These are phyloP conservation scores for Diaperis boleti DNA, from an alignment of 2,888 invertebrate species.

Conservation along the genomic window DNA sequence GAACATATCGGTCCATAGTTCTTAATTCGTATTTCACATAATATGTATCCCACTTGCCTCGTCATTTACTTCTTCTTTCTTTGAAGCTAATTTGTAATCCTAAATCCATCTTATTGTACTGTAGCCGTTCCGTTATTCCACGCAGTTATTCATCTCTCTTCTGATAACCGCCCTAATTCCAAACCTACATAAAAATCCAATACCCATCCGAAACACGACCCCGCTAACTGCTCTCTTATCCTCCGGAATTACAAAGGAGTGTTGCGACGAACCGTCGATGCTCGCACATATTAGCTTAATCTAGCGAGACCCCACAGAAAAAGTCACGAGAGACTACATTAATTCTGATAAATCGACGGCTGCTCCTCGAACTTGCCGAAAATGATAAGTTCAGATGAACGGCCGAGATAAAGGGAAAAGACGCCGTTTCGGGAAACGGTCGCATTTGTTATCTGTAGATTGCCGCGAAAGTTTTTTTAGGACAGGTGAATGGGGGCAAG, in stretches of 20 bases:
- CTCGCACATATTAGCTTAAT: constrained; percentile 27
- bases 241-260: constrained; percentile 41
- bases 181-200: too few species aligned
- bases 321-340: not conserved
- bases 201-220: constrained; percentile 41
- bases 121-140: too few species aligned
- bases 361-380: constrained; percentile 1
- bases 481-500: too few species aligned
- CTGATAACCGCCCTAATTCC: too few species aligned
- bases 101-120: too few species aligned
- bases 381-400: constrained; percentile 8
- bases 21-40: too few species aligned
- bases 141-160: too few species aligned
- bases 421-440: not conserved
- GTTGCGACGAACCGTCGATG: constrained; percentile 22
- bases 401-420: not conserved
- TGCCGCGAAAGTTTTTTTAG: too few species aligned
- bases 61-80: too few species aligned
- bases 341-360: constrained; percentile 12
- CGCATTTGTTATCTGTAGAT: not conserved
- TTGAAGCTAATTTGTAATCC: too few species aligned
- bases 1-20: too few species aligned
- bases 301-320: constrained; percentile 8
- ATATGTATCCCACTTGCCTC: too few species aligned
- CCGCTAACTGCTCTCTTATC: constrained; percentile 44